Percentiles rank a stretch among this genome's conserved stretches.
Conservation (phyloP, 2,888 invertebrate genomes). For the Limnephilus marmoratus region DNA sequence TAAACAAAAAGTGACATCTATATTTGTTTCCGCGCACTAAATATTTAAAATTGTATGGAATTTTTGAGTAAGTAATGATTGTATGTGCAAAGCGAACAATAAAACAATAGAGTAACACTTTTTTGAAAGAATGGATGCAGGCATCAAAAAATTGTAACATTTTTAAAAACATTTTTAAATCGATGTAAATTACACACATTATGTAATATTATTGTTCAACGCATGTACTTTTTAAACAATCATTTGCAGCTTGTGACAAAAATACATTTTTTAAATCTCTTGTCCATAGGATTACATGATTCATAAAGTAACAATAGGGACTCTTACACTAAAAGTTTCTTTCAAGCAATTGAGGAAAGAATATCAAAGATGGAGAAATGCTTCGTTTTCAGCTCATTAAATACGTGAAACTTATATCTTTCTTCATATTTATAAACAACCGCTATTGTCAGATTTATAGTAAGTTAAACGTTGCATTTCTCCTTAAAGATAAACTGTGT, state of each 20-base stretch:
- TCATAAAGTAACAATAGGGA: background rate
- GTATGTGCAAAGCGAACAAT: conserved; percentile 29
- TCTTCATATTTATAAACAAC: background rate
- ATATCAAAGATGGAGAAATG: background rate
- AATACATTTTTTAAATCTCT: background rate
- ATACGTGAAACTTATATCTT: background rate
- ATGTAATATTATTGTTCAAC: conserved; percentile 5
- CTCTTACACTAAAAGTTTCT: background rate
- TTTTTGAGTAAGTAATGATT: conserved; percentile 17
- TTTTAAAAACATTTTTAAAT: conserved; percentile 14
- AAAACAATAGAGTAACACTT: conserved; percentile 14
- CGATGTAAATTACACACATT: conserved; percentile 16
- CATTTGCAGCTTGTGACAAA: conserved; percentile 27
- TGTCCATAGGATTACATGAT: conserved; percentile 22
- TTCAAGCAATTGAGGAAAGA: background rate
- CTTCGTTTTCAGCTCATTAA: background rate
- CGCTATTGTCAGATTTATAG: background rate
- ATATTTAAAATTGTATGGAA: conserved; percentile 39
- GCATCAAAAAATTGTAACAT: conserved; percentile 39
- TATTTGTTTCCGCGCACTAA: background rate
- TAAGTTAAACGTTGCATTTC: background rate
- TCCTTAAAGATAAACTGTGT: background rate
- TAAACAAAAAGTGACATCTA: conserved; percentile 20
- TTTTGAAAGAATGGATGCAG: conserved; percentile 40
- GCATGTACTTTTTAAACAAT: conserved; percentile 17